phyloP scores from a whole-genome alignment of 2,888 invertebrate species.

The Brachypterus glaber region DNA sequence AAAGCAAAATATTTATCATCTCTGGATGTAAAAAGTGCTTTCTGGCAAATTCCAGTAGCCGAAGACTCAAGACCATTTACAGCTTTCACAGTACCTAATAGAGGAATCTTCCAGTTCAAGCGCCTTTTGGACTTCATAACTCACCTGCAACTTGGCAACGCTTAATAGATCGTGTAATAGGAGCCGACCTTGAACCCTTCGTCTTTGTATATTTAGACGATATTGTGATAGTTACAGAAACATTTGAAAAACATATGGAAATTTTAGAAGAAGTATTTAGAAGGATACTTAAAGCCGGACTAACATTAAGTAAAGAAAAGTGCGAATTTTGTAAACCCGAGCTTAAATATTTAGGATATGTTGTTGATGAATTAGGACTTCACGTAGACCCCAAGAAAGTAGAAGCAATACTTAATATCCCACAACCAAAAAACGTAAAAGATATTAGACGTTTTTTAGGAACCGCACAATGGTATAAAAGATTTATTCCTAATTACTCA shows the following conservation, averaged over 20 bases:
- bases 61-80: constrained; percentile 18
- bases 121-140: too few species aligned
- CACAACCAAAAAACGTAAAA: too few species aligned
- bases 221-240: too few species aligned
- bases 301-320: constrained; percentile 10
- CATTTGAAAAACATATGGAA: too few species aligned
- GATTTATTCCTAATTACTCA: constrained; percentile 15
- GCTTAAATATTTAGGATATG: constrained; percentile 10
- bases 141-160: too few species aligned
- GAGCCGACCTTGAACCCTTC: too few species aligned
- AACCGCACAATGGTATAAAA: too few species aligned
- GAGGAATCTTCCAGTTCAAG: too few species aligned
- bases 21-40: constrained; percentile 23
- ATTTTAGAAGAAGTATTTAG: constrained; percentile 5
- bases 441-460: too few species aligned
- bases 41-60: constrained; percentile 22
- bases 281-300: constrained; percentile 9
- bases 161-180: too few species aligned
- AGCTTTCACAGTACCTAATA: constrained; percentile 23
- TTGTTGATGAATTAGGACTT: constrained; percentile 8
- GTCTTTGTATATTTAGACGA: too few species aligned
- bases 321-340: constrained; percentile 7
- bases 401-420: too few species aligned
- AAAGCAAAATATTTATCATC: constrained; percentile 24
- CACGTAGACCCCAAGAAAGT: constrained; percentile 12